Conservation (phyloP, 2,888 invertebrate species). For the Parthenolecanium corni region DNA sequence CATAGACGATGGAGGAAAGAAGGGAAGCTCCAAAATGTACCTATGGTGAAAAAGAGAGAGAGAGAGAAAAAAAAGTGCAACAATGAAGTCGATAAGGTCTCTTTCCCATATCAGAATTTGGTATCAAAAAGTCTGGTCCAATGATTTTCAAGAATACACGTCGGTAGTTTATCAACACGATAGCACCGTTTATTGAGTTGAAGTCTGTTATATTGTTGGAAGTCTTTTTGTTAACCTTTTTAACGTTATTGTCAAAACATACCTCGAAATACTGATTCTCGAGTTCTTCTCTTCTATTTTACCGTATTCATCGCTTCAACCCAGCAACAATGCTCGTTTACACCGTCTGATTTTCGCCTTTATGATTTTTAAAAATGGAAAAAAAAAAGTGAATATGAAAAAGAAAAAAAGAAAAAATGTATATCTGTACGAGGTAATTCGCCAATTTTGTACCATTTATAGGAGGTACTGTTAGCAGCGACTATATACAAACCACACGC, state of each 20-base stretch:
- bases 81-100: conserved; percentile 16
- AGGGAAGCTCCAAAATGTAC: background rate
- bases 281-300: conserved; percentile 8
- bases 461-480: background rate
- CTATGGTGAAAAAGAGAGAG: background rate
- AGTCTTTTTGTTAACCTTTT: conserved; percentile 7
- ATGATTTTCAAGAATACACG: conserved; percentile 26
- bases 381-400: background rate
- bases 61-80: background rate
- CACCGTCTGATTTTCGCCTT: conserved; percentile 5
- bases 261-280: conserved; percentile 21
- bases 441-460: conserved; percentile 15
- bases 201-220: conserved; percentile 19
- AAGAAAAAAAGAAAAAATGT: background rate
- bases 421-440: conserved; percentile 11
- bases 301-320: background rate
- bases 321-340: background rate
- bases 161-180: conserved; percentile 23
- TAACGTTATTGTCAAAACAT: conserved; percentile 23
- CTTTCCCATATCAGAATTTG: conserved; percentile 24
- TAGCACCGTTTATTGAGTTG: conserved; percentile 1
- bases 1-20: background rate
- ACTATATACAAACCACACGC: conserved; percentile 21
- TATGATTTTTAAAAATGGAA: background rate
- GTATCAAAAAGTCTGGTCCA: conserved; percentile 20